Evolutionary conservation across 2,797 vertebrate genomes (phyloP), one percentile per base, ranked within the genome.

Genomic region (Sphenopsis melanotis): DNA sequence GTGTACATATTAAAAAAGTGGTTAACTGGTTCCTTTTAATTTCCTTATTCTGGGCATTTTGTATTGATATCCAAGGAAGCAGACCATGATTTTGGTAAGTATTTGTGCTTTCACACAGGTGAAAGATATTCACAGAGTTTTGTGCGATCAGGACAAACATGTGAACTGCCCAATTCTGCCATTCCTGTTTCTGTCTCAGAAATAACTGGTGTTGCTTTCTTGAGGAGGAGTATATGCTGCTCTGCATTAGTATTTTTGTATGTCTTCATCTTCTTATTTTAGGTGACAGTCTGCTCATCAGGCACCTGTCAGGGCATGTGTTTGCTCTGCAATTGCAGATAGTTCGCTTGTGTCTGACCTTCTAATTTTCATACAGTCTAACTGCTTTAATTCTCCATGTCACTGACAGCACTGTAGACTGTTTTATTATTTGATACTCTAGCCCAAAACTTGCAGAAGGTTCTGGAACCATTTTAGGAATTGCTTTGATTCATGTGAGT

Each of bases 131-230:
- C 52, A 34, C 26, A 46, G 26, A 52, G 6, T 63, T 56, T 66
- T 66, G 9, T 79, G 55, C 1, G 0, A 30, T 52, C 34, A 36
- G 24, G 30, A 56, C 0, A 3, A 4, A 11, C 6, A 2, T 14
- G 3, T 60, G 8, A 75, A 15, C 39, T 91, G 37, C 80, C 22
- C n/a, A 81, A 6, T 52, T 83, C 49, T 44, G 18, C 24, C 17
- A 36, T 64, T 82, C 18, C 26, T 42, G 0, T 64, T 93, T 79
- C 27, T 87, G 20, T 57, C 18, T 72, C 64, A 65, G 36, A 66
- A 79, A 39, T 57, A 71, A 83, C 10, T 32, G 7, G 9, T 72
- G 8, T 49, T 93, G 11, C 24, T 79, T 91, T 95, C 68, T 78
- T 41, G 20, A 64, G 22, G 15, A 10, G 10, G 12, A 68, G 3